These are phyloP conservation scores for Drosophila ananassae DNA, from an alignment of 1,140 invertebrate genomes.

Conservation along the genomic window DNA sequence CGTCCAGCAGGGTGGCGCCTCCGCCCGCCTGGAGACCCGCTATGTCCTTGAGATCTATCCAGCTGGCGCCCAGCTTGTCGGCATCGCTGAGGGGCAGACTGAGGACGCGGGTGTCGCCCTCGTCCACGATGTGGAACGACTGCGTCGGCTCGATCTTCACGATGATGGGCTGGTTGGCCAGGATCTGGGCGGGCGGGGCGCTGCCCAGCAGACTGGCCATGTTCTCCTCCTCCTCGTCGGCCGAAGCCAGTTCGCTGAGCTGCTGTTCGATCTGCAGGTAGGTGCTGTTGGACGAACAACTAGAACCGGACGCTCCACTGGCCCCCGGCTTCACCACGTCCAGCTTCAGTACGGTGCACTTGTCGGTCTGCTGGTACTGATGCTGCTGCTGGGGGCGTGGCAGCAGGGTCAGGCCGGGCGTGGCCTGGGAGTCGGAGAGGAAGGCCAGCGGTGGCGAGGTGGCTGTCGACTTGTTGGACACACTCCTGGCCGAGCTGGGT, in stretches of 20 bases:
- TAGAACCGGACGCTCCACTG: slow-evolving; percentile 19
- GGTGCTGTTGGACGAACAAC: slow-evolving; percentile 33
- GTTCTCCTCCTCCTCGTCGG: slow-evolving; percentile 71
- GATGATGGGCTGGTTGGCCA: slow-evolving; percentile 75
- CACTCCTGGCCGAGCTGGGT: slow-evolving; percentile 38
- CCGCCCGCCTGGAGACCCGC: slow-evolving; percentile 69
- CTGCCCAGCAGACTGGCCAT: slow-evolving; percentile 67
- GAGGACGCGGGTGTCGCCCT: slow-evolving; percentile 73
- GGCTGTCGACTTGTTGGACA: slow-evolving; percentile 78
- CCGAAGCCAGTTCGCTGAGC: slow-evolving; percentile 64
- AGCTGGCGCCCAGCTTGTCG: slow-evolving; percentile 77
- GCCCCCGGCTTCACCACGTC: slow-evolving; percentile 56
- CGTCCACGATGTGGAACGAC: slow-evolving; percentile 77
- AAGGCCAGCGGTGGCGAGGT: slow-evolving; percentile 75
- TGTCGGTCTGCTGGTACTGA: slow-evolving; percentile 81
- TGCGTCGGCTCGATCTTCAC: slow-evolving; percentile 82
- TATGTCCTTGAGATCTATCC: slow-evolving; percentile 82
- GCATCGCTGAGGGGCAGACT: slow-evolving; percentile 73
- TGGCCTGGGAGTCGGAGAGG: slow-evolving; percentile 32
- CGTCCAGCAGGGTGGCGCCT: slow-evolving; percentile 70
- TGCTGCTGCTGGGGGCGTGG: slow-evolving; percentile 73
- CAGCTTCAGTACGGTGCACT: slow-evolving; percentile 79
- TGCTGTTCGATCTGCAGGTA: slow-evolving; percentile 77
- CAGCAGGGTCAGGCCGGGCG: slow-evolving; percentile 11
- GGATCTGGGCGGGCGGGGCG: slow-evolving; percentile 55